Percentiles rank a stretch among this genome's conserved stretches.
Evolutionary conservation across 2,888 invertebrate species (phyloP).

Genomic region (Monopis laevigella): DNA sequence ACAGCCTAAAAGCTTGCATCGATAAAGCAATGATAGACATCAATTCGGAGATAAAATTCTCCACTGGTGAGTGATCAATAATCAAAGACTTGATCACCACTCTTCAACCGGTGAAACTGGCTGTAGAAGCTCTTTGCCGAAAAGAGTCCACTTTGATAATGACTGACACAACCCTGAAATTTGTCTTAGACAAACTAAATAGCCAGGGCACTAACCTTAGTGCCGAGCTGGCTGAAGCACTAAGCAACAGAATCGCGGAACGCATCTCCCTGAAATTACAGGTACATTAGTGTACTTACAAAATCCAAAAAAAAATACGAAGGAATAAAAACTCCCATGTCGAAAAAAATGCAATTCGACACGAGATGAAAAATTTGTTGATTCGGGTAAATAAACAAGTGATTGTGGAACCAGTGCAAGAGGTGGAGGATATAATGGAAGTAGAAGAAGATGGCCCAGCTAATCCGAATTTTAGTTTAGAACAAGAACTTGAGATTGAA

Average conservation of each 20-base stretch:
- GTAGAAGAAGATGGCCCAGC: background rate
- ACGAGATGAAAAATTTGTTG: constrained; percentile 7
- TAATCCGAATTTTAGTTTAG: background rate
- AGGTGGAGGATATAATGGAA: background rate
- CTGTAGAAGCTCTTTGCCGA: constrained; percentile 20
- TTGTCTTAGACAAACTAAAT: constrained; percentile 18
- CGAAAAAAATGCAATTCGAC: constrained; percentile 1
- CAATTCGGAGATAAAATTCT: constrained; percentile 21
- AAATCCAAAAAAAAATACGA: constrained; percentile 11
- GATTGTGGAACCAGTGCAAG: background rate
- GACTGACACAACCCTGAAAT: constrained; percentile 19
- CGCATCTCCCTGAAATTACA: constrained; percentile 11
- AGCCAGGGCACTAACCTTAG: constrained; percentile 15
- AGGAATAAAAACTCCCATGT: background rate
- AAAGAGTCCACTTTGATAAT: constrained; percentile 19
- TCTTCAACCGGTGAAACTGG: constrained; percentile 20
- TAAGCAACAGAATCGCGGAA: constrained; percentile 13
- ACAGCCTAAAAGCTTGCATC: constrained; percentile 20
- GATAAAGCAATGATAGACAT: constrained; percentile 24
- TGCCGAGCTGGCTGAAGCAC: constrained; percentile 17
- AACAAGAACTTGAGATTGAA: background rate
- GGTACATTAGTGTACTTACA: constrained; percentile 14
- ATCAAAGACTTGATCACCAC: constrained; percentile 20
- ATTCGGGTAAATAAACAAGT: too few relatives aligned
- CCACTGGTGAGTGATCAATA: constrained; percentile 19